Percentiles rank a stretch among this genome's conserved stretches.
Conservation (phyloP, 2,888 invertebrate genomes). For the Eilema depressum region DNA sequence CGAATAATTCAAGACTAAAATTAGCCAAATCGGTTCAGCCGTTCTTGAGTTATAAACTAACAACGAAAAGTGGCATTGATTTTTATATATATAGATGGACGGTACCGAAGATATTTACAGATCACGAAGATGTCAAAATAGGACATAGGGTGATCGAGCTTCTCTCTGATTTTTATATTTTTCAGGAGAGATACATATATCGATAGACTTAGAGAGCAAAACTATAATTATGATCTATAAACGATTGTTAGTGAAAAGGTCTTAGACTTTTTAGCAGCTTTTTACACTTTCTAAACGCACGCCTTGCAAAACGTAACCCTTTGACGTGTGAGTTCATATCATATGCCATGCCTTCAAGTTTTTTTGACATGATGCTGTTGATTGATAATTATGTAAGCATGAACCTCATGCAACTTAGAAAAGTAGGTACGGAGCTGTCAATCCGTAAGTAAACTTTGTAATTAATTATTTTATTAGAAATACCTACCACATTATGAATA, state of each 20-base stretch:
- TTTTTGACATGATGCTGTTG: conserved; percentile 28
- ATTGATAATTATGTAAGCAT: conserved; percentile 30
- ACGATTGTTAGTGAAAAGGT: neutral
- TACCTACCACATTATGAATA: too few relatives aligned
- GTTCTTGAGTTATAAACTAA: too few relatives aligned
- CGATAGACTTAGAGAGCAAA: neutral
- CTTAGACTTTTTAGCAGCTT: neutral
- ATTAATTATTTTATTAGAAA: neutral
- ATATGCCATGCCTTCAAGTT: conserved; percentile 26
- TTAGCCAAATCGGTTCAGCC: too few relatives aligned
- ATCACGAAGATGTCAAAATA: too few relatives aligned
- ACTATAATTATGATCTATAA: neutral
- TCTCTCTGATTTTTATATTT: neutral
- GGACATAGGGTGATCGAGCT: neutral
- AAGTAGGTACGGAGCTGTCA: conserved; percentile 22
- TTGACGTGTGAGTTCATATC: conserved; percentile 37
- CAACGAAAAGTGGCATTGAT: too few relatives aligned
- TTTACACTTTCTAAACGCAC: conserved; percentile 5
- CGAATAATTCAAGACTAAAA: too few relatives aligned
- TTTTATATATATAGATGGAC: too few relatives aligned
- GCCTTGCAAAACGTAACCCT: conserved; percentile 44
- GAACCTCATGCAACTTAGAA: conserved; percentile 27
- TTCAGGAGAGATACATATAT: neutral
- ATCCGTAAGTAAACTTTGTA: conserved; percentile 5
- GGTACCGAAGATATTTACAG: too few relatives aligned